Evolutionary conservation across 2,888 invertebrate genomes (phyloP), one percentile per base, ranked within the genome.

Genomic region (Pterostichus madidus): DNA sequence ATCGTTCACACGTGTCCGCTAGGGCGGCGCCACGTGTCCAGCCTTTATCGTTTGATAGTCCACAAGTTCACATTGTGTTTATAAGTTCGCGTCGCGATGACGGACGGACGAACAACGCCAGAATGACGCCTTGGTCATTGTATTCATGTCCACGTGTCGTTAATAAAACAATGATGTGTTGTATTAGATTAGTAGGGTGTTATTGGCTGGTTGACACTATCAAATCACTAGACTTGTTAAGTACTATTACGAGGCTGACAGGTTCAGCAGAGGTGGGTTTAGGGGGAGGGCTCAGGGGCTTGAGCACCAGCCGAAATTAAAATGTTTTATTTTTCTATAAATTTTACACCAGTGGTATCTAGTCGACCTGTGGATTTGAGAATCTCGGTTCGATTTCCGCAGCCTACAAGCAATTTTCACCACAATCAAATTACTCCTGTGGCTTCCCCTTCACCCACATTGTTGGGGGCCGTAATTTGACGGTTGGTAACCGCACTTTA

Each of bases 1-100:
- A 77, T 77, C 53, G 77, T 35, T 35, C 39, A 77, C 77, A 77
- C 77, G 77, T 77, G 77, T 35, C 56, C 53, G 11, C 13, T 35
- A 32, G 56, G 39, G 24, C 17, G 59, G 15, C 44, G 59, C 39
- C 77, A 77, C 77, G 77, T 77, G 77, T 59, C 52, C 7, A 13
- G 8, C 68, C 35, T 24, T 68, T 68, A 32, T 68, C 68, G 24
- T 32, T 13, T 32, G 11, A 17, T 11, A 1, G 53, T 53, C 0
- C 13, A 13, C 53, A 17, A 24, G 24, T 53, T 17, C 53, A 11
- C 10, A 8, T 39, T 39, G 71, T 15, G 44, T 44, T 71, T 11
- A 46, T 5, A 8, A 39, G 24, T 24, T 24, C 24, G 24, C 24
- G 24, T 24, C 24, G 24, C 24, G 24, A 24, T 24, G 24, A 2